Evolutionary conservation across 2,888 invertebrate genomes (phyloP).

Genomic region (Trichogramma dendrolimi): DNA sequence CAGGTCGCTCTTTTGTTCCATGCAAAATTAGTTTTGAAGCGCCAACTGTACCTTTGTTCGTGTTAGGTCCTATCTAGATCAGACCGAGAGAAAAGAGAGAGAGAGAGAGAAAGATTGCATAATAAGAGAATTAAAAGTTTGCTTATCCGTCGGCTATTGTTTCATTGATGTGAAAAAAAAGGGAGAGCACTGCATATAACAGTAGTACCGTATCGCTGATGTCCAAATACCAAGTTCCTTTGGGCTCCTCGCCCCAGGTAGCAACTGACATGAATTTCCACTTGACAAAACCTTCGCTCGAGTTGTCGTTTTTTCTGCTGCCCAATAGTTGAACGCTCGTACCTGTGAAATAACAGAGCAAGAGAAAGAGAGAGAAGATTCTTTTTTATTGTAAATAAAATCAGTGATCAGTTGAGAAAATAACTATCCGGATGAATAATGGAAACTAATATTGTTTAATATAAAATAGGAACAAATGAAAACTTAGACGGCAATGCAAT

Average conservation of each 20-base stretch:
- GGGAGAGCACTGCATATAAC: background rate
- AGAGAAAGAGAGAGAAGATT: slow-evolving; percentile 6
- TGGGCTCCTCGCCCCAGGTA: slow-evolving; percentile 82
- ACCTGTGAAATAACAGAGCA: slow-evolving; percentile 53
- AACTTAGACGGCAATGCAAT: too few relatives aligned
- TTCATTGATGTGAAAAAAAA: background rate
- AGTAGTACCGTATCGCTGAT: slow-evolving; percentile 53
- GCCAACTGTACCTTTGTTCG: slow-evolving; percentile 61
- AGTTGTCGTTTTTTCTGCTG: slow-evolving; percentile 66
- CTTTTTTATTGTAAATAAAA: background rate
- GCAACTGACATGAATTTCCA: slow-evolving; percentile 90
- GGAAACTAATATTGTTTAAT: too few relatives aligned
- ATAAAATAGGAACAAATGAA: too few relatives aligned
- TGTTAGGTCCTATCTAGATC: slow-evolving; percentile 49
- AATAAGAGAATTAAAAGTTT: background rate
- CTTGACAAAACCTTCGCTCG: slow-evolving; percentile 66
- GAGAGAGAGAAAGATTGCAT: too few relatives aligned
- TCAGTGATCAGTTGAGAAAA: background rate
- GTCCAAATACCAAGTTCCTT: slow-evolving; percentile 64
- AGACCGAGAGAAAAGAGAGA: slow-evolving; percentile 5
- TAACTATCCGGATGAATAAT: too few relatives aligned
- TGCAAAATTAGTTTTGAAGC: slow-evolving; percentile 64
- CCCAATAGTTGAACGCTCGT: slow-evolving; percentile 69
- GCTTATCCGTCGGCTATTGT: background rate
- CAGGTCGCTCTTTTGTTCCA: slow-evolving; percentile 65